Base-by-base conservation (phyloP, 1,140 invertebrate species). In the Varroa destructor region DNA sequence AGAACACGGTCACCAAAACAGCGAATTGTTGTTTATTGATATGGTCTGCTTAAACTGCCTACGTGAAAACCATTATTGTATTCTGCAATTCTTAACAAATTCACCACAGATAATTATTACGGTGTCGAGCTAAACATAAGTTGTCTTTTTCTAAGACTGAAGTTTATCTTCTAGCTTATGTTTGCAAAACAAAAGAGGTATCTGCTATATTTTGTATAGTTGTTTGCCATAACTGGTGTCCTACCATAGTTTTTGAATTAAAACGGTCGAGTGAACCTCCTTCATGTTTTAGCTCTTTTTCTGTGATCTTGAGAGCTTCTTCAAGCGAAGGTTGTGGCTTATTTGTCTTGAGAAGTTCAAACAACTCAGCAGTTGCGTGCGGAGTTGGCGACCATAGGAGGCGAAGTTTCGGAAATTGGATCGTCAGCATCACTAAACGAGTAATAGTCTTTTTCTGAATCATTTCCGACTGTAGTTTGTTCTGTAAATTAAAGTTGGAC, bases 311-410 rank as follows among this genome's bases (percentile, higher is more conserved):
- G 6, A 73, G 42, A 55, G 74, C 74, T 55, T 76, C 73, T 42
- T 74, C 74, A 5, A 71, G 61, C 55, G 73, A 67, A 0, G 77
- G 77, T 67, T 78, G 75, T 42, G 76, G 75, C 71, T 74, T 75
- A 55, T 72, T 74, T 75, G 80, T 78, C 77, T 85, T 85, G 0
- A 85, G 75, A 73, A 85, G 81, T 78, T 95, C 89, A 81, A 98
- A 97, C 46, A 97, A 81, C 82, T 97, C 92, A 0, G 93, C 91
- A 25, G 92, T 93, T 36, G 92, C 92, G 80, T 92, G 90, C 0
- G 94, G 91, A 79, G 88, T 93, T 3, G 90, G 90, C 51, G 92
- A 97, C 95, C 95, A 98, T 12, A 98, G 86, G 6, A 97, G 81
- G 74, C 90, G 86, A 43, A 98, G 82, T 76, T 87, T 86, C 5